These are phyloP conservation scores for Lymantria dispar DNA, from an alignment of 2,888 invertebrate genomes.

Conservation along the genomic window DNA sequence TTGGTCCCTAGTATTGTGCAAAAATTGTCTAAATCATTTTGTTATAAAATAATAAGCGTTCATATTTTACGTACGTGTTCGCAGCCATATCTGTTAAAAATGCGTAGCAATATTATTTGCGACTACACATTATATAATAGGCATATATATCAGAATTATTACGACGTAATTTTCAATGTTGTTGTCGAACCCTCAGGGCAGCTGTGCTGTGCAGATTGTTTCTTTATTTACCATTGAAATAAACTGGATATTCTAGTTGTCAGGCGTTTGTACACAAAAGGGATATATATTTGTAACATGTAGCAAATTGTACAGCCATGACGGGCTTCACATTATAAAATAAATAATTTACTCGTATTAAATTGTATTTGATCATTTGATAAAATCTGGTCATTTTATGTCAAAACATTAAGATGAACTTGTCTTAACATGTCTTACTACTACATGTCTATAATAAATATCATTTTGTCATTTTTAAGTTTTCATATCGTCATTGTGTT, in stretches of 20 bases:
- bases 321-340: slow-evolving; percentile 20
- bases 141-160: slow-evolving; percentile 11
- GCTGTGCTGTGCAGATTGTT: slow-evolving; percentile 30
- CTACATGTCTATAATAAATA: too few relatives aligned
- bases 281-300: slow-evolving; percentile 1
- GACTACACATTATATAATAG: slow-evolving; percentile 7
- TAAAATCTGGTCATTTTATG: too few relatives aligned
- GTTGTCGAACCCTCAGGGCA: slow-evolving; percentile 18
- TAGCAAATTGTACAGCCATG: slow-evolving; percentile 8
- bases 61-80: background rate
- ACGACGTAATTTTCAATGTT: slow-evolving; percentile 17
- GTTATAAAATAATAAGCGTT: slow-evolving; percentile 3
- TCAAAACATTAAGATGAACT: too few relatives aligned
- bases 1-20: slow-evolving; percentile 28
- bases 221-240: slow-evolving; percentile 18
- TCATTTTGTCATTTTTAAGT: too few relatives aligned
- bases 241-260: slow-evolving; percentile 25
- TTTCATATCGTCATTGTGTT: too few relatives aligned
- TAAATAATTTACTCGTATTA: background rate
- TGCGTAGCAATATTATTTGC: slow-evolving; percentile 4
- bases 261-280: slow-evolving; percentile 14
- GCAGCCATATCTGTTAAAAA: slow-evolving; percentile 3
- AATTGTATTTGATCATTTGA: too few relatives aligned
- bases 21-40: slow-evolving; percentile 25
- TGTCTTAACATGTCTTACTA: too few relatives aligned